These are phyloP conservation scores for Discoglossus pictus DNA, from an alignment of 2,797 vertebrate genomes.

Conservation along the genomic window DNA sequence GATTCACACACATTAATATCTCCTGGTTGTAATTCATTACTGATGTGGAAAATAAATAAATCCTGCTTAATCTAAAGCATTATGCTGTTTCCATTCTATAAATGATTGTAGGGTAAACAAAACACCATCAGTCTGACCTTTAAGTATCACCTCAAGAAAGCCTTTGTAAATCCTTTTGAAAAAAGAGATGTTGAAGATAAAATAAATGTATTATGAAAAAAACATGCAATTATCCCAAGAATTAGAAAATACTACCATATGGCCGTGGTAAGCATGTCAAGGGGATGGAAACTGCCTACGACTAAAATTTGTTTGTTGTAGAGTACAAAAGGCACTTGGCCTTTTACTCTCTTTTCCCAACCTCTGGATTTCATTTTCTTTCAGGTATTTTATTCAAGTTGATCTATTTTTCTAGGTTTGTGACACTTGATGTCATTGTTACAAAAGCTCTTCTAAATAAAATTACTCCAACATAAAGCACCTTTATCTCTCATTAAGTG, in stretches of 20 bases:
- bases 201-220: background rate
- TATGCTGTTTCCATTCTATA: too few species aligned
- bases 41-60: too few species aligned
- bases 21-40: too few species aligned
- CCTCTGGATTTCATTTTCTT: background rate
- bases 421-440: background rate
- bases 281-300: background rate
- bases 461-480: background rate
- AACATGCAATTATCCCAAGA: background rate
- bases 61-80: too few species aligned
- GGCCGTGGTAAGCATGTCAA: background rate
- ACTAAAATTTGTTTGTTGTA: background rate
- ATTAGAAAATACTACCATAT: background rate
- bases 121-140: too few species aligned
- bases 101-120: too few species aligned
- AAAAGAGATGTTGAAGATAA: background rate
- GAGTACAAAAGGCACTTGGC: background rate
- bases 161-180: conserved; percentile 1
- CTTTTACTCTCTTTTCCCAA: background rate
- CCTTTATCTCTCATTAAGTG: background rate
- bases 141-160: too few species aligned
- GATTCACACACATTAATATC: too few species aligned
- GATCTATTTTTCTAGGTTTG: too few species aligned
- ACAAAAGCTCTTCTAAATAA: background rate
- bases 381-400: background rate